Evolutionary conservation across 1,140 invertebrate species (phyloP), one percentile per base, ranked within the genome.

Genomic region (Cotesia glomerata): DNA sequence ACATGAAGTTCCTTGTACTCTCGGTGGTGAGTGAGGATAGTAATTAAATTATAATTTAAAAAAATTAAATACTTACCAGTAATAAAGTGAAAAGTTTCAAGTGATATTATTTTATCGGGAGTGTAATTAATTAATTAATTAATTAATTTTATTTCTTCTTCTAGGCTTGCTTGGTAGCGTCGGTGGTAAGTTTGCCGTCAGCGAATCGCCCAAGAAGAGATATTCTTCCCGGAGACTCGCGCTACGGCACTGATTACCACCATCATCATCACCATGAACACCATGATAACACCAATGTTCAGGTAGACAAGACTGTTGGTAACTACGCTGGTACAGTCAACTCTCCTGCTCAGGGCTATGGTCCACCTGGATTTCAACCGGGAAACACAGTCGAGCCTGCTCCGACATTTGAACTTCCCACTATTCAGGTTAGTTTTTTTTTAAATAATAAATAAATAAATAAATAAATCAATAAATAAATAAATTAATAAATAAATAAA

Each of bases 1-100:
- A 80, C 82, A 87, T 87, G 85, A 86, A 80, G 79, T 75, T 84
- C 70, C 63, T 85, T 72, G 63, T 86, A 74, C 74, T 85, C 73
- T 77, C 73, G 45, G 73, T 86, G 85, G 85, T 86, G 82, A 86
- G 84, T 79, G 18, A 56, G 14, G 5, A 66, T 51, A 51, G 26
- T 13, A 49, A 66, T 35, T 9, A 63, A 63, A 14, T 36, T 14
- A 36, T 7, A n/a, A 63, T 36, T 13, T 16, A 63, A 14, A 16
- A 5, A 36, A 14, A 36, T 14, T 36, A 36, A 39, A 14, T 18
- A 13, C 7, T 61, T 61, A 26, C 26, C 26, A 26, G 26, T 26
- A 26, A 26, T 61, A 8, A 9, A 61, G 16, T 61, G 14, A 65
- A 64, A 63, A 51, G 58, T 18, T 61, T 54, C 14, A 39, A 39